These are phyloP conservation scores for Epinephelus awoara DNA, from an alignment of 2,797 vertebrate species.

Conservation along the genomic window DNA sequence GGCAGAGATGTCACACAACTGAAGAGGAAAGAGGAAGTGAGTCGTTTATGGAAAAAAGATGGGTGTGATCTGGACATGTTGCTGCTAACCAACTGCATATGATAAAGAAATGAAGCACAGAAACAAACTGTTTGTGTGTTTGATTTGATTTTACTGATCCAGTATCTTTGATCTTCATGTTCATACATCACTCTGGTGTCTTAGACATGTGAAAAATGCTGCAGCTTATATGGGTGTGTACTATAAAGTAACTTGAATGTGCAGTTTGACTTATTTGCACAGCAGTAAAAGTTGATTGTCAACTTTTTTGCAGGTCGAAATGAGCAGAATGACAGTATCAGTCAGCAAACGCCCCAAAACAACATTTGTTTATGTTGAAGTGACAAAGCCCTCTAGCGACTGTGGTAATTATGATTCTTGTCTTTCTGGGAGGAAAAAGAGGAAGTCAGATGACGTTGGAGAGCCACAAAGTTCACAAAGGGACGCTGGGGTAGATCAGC, in stretches of 20 bases:
- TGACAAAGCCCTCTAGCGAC: background rate
- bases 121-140: slow-evolving; percentile 20
- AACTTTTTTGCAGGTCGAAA: background rate
- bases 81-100: slow-evolving; percentile 18
- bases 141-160: background rate
- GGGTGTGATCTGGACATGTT: slow-evolving; percentile 41
- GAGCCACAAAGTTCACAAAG: background rate
- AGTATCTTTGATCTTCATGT: background rate
- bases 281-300: background rate
- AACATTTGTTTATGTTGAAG: background rate
- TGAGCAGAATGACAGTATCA: background rate
- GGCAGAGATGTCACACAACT: slow-evolving; percentile 31
- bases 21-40: slow-evolving; percentile 63
- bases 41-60: slow-evolving; percentile 49
- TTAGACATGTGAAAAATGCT: too few relatives aligned
- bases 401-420: background rate
- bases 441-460: background rate
- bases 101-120: background rate
- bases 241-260: slow-evolving; percentile 1
- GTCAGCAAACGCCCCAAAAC: background rate
- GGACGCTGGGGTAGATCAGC: background rate
- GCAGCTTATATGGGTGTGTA: background rate
- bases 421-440: background rate
- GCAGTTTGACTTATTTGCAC: background rate
- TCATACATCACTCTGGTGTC: background rate